phyloP scores from a whole-genome alignment of 2,113 vertebrate species.

The Eclectus roratus region DNA sequence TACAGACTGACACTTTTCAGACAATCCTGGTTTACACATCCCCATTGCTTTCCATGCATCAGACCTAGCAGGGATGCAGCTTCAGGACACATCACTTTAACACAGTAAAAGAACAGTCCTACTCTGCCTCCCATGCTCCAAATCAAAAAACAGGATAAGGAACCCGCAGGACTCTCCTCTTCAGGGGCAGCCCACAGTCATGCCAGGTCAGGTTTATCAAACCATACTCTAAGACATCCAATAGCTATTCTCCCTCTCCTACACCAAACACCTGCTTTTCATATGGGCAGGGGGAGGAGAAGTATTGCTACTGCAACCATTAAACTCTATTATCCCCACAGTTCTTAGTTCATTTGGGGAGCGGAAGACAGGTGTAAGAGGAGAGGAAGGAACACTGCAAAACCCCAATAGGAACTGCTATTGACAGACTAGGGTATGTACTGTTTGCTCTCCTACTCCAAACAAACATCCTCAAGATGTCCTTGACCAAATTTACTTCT shows the following conservation, averaged over 20 bases:
- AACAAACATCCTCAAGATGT: neutral
- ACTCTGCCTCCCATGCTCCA: neutral
- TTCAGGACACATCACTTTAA: neutral
- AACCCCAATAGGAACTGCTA: neutral
- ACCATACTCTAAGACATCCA: neutral
- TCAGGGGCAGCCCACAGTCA: neutral
- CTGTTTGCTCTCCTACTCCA: neutral
- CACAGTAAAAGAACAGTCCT: neutral
- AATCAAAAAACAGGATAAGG: neutral
- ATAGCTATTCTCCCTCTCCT: neutral
- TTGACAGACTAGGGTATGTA: neutral
- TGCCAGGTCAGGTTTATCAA: neutral
- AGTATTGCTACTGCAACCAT: neutral
- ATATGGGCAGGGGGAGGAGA: accelerated
- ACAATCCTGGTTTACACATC: neutral
- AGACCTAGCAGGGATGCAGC: neutral
- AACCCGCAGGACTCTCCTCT: neutral
- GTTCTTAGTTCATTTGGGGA: neutral
- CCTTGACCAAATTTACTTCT: neutral
- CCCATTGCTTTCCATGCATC: neutral
- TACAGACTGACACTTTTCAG: neutral
- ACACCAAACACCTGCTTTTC: neutral
- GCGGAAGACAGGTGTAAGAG: neutral
- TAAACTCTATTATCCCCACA: neutral
- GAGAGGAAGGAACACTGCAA: neutral